Evolutionary conservation across 1,140 invertebrate genomes (phyloP).

Genomic region (Dinoponera quadriceps): DNA sequence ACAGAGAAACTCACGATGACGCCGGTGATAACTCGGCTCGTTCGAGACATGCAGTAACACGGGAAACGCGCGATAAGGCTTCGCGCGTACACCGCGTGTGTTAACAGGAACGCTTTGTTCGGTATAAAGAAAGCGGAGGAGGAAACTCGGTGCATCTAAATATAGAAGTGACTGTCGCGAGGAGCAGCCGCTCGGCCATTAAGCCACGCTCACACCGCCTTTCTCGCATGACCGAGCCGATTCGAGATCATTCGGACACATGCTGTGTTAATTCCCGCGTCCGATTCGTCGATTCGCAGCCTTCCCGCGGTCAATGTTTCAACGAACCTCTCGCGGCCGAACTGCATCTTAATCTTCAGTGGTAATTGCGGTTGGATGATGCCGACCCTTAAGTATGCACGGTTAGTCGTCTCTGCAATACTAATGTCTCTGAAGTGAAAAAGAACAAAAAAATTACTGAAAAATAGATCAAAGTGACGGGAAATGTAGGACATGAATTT

Average conservation of each 20-base stretch:
- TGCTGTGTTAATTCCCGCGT: background rate
- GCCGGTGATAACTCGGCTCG: background rate
- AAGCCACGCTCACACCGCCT: slow-evolving; percentile 74
- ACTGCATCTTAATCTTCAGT: background rate
- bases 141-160: slow-evolving; percentile 84
- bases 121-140: slow-evolving; percentile 82
- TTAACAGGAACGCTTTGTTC: slow-evolving; percentile 81
- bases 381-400: too few relatives aligned
- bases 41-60: background rate
- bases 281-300: background rate
- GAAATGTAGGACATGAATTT: too few relatives aligned
- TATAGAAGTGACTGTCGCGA: slow-evolving; percentile 84
- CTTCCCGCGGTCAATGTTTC: slow-evolving; percentile 8
- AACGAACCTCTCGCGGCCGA: background rate
- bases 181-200: slow-evolving; percentile 78
- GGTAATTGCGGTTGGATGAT: too few relatives aligned
- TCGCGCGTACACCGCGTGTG: slow-evolving; percentile 74
- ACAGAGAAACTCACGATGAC: background rate
- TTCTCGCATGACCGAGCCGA: background rate
- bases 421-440: too few relatives aligned
- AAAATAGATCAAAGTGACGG: too few relatives aligned
- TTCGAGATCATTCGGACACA: slow-evolving; percentile 28
- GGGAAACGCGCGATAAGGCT: slow-evolving; percentile 62
- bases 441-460: too few relatives aligned
- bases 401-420: too few relatives aligned